Evolutionary conservation across 1,140 invertebrate species (phyloP).

Genomic region (Atta cephalotes): DNA sequence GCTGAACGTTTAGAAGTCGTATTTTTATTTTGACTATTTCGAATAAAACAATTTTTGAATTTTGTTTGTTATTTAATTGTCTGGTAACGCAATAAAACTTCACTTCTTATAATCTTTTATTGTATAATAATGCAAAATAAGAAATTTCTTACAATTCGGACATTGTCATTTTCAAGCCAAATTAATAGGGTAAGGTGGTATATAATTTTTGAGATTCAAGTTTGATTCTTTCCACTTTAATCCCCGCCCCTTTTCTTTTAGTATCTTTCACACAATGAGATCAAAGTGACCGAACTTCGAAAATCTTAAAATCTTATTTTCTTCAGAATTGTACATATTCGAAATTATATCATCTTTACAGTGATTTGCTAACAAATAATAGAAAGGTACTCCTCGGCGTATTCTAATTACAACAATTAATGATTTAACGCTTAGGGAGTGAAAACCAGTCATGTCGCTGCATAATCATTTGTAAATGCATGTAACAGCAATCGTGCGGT

Average conservation of each 20-base stretch:
- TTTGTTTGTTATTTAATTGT: background rate
- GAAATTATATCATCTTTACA: background rate
- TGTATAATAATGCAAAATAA: background rate
- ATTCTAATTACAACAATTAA: conserved; percentile 59
- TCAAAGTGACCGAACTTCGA: too few species aligned
- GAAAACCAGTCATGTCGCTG: conserved; percentile 71
- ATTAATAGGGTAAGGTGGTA: background rate
- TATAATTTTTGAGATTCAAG: too few species aligned
- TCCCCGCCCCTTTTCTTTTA: too few species aligned
- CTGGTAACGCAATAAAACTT: background rate
- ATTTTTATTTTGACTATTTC: background rate
- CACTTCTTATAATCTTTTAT: background rate
- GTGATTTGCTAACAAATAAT: conserved; percentile 34
- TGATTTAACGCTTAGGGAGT: conserved; percentile 66
- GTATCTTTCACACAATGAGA: too few species aligned
- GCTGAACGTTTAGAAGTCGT: background rate
- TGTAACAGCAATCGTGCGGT: conserved; percentile 71
- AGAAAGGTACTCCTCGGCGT: conserved; percentile 39
- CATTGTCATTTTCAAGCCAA: background rate
- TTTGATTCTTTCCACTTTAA: too few species aligned
- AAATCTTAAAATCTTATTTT: too few species aligned
- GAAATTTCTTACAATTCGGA: background rate
- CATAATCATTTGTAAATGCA: conserved; percentile 61
- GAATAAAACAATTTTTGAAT: background rate
- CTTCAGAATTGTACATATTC: too few species aligned